These are phyloP conservation scores for Etheostoma spectabile DNA, from an alignment of 2,113 vertebrate species.

Conservation along the genomic window DNA sequence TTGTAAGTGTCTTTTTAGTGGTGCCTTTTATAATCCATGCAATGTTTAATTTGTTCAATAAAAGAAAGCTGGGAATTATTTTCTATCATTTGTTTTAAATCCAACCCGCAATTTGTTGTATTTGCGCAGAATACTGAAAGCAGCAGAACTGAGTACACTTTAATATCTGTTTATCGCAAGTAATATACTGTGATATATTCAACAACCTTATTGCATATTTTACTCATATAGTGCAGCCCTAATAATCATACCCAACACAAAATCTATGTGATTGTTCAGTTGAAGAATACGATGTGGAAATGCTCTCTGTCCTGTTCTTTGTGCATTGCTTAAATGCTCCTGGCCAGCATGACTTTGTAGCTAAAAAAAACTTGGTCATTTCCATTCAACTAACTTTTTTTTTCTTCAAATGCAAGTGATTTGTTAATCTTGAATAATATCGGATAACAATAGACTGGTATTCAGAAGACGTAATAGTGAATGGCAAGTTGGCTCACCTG, in stretches of 20 bases:
- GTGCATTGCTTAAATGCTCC: background rate
- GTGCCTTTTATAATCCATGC: no score
- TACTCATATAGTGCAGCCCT: no score
- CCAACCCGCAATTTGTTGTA: no score
- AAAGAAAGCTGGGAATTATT: no score
- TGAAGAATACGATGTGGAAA: background rate
- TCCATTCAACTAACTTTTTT: background rate
- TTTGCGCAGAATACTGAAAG: no score
- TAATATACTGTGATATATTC: no score
- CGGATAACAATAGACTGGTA: background rate
- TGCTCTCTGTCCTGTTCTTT: background rate
- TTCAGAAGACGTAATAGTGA: conserved; percentile 8
- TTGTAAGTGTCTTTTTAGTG: no score
- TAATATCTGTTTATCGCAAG: no score
- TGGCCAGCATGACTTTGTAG: conserved; percentile 1
- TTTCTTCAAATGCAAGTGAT: background rate
- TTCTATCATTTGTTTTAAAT: no score
- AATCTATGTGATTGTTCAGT: background rate
- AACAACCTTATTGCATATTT: no score
- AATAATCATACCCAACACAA: background rate
- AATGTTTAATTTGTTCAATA: no score
- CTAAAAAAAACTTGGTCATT: background rate
- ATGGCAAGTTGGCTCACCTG: background rate
- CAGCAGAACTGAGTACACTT: no score
- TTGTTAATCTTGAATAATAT: background rate